Evolutionary conservation across 1,140 invertebrate species (phyloP), one percentile per base, ranked within the genome.

Genomic region (Eumeta japonica): DNA sequence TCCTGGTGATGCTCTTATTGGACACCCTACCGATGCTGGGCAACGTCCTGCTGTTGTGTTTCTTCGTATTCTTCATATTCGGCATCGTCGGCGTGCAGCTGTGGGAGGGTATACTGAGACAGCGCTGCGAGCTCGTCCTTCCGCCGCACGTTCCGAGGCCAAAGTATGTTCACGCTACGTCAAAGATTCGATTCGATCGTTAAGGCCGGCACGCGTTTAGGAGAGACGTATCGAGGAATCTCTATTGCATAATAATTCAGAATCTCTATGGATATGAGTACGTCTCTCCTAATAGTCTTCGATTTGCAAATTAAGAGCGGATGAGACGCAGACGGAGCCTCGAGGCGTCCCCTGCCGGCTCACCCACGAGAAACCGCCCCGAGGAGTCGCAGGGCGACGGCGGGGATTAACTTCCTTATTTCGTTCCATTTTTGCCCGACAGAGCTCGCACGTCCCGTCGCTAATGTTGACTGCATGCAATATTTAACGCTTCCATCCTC

Each of bases 1-100:
- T 98, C 52, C 77, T 98, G 57, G 95, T 98, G 46, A 98, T 97
- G 94, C 77, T 99, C 18, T 82, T 99, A n/a, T 80, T 99, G 52
- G 97, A 99, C 72, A 99, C 97, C 2, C 81, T 99, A 39, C 97
- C 97, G 1, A 99, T 99, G 97, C 75, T 99, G 53, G 97, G 97
- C 33, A 99, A 99, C 75, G 97, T 99, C 16, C 80, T 99, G 36
- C 81, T 99, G 27, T 79, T 99, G 27, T 99, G 97, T 78, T 99
- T 99, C 81, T 99, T 99, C 79, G 96, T 99, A 24, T 99, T 99
- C 84, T 99, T 99, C 83, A 99, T 99, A 64, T 99, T 99, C 66
- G 97, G 97, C 30, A 99, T 99, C 58, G 91, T 99, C 43, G 97
- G 97, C 1, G 97, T 99, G 10, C 97, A 99, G 71, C 80, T 99